A percentile compares a stretch with the other conserved stretches of the same genome.
Evolutionary conservation across 92 coral and sea anemone genomes (phyloP).

Genomic region (Heliopora coerulea): DNA sequence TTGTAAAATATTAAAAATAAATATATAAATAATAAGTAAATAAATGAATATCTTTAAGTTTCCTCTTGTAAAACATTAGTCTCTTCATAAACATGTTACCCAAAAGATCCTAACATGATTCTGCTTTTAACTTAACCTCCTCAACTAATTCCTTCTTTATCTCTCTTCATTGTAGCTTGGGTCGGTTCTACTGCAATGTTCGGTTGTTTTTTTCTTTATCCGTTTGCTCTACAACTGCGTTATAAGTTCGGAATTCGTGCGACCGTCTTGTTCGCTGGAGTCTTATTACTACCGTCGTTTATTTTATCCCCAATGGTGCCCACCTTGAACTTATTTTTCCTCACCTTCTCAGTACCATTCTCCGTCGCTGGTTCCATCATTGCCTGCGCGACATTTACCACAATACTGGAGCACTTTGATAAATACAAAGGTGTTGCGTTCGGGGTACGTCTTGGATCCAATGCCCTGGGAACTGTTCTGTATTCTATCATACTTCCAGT

Average conservation of each 20-base stretch:
- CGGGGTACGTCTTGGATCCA: background rate
- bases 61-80: too few relatives aligned
- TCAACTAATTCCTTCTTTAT: too few relatives aligned
- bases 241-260: background rate
- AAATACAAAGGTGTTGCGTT: background rate
- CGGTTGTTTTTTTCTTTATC: background rate
- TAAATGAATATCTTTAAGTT: too few relatives aligned
- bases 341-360: background rate
- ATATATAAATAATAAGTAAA: too few relatives aligned
- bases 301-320: background rate
- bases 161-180: background rate
- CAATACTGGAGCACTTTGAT: background rate
- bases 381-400: background rate
- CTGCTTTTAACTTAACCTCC: too few relatives aligned
- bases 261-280: background rate
- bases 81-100: too few relatives aligned
- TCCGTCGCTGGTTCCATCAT: background rate
- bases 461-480: conserved; percentile 36
- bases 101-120: too few relatives aligned
- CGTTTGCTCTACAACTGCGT: background rate
- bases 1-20: too few relatives aligned
- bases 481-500: conserved; percentile 41
- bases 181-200: background rate
- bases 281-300: background rate
- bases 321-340: background rate